These are phyloP conservation scores for Cryptoleucopteryx plumbea DNA, from an alignment of 2,113 vertebrate genomes.

Conservation along the genomic window DNA sequence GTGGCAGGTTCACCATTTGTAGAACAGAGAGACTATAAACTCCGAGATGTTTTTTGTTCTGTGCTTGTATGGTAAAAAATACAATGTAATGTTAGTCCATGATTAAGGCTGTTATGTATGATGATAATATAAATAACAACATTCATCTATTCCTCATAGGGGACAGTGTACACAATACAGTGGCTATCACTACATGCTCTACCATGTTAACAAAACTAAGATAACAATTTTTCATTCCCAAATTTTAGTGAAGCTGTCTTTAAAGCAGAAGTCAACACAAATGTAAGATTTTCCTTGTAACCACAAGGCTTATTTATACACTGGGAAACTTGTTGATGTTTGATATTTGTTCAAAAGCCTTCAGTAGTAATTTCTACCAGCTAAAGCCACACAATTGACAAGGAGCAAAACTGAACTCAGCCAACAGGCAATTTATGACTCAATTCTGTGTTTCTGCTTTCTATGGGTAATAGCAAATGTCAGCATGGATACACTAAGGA, in stretches of 20 bases:
- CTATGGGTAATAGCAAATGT: neutral
- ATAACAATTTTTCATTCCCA: neutral
- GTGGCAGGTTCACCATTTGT: neutral
- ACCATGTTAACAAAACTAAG: neutral
- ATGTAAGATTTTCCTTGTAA: neutral
- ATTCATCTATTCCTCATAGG: neutral
- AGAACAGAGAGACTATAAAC: neutral
- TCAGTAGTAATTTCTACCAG: neutral
- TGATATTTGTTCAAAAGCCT: slow-evolving; percentile 22
- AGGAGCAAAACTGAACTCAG: neutral
- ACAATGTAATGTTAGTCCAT: neutral
- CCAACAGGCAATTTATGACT: slow-evolving; percentile 15
- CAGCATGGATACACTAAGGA: neutral
- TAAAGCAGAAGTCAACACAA: neutral
- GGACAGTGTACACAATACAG: neutral
- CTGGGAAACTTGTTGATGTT: neutral
- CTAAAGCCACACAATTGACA: neutral
- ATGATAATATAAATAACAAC: neutral
- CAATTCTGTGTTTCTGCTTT: neutral
- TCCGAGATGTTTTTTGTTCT: neutral
- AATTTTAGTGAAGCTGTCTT: neutral
- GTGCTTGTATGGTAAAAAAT: neutral
- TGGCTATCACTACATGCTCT: neutral
- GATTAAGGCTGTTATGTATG: neutral
- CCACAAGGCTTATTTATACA: neutral